Evolutionary conservation across 2,797 vertebrate species (phyloP), one percentile per base, ranked within the genome.

Genomic region (Poecilia picta): DNA sequence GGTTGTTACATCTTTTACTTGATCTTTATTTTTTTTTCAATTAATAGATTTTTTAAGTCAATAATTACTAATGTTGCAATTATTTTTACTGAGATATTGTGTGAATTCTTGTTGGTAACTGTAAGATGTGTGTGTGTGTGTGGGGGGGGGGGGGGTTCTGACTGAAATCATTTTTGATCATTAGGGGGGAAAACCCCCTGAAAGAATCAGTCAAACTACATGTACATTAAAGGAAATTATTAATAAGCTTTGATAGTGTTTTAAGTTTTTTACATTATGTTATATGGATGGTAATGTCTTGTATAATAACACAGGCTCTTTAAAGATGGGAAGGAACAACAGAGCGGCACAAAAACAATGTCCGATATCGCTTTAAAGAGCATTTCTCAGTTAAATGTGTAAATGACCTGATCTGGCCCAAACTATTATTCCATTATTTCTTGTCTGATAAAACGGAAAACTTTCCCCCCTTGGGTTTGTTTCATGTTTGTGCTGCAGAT

Each of bases 1-100:
- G 89, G 73, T 66, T 87, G 89, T 92, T 93, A 92, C 89, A 92
- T 84, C 74, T 86, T 85, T 85, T 83, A 87, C 84, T 88, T 87
- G 71, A 86, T 86, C 46, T 85, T 82, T 77, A 85, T 53, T 75
- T 84, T 80, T 73, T 88, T 87, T 85, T 36, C 2, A 41, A 78
- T 87, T 74, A 79, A 81, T 87, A n/a, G 15, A 64, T 76, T 73
- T 57, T 74, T 91, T 88, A 84, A 82, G 62, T 80, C 81, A 80
- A 36, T 81, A n/a, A 82, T 89, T 87, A 88, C 86, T 89, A 88
- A 92, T 90, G 89, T 85, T 87, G 73, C 85, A 81, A 78, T 79
- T 43, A 85, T 87, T 93, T 83, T 87, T 86, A 83, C 74, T 78
- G 73, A 75, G 55, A 70, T 78, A 77, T 79, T 83, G 57, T 77